phyloP scores from a whole-genome alignment of 2,888 invertebrate species.

The Mactromeris polynyma region DNA sequence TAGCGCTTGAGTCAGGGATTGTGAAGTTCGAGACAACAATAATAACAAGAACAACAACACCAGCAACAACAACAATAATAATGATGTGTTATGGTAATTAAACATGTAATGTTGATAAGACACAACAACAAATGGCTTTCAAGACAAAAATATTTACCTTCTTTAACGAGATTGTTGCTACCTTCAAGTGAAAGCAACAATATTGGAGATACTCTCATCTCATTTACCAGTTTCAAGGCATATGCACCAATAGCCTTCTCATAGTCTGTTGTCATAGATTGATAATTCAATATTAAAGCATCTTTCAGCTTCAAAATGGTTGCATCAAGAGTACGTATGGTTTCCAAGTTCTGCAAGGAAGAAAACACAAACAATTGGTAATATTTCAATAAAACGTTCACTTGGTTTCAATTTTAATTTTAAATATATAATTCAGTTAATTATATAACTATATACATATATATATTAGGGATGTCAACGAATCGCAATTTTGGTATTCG shows the following conservation, averaged over 20 bases:
- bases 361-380: neutral
- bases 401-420: neutral
- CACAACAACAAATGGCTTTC: too few relatives aligned
- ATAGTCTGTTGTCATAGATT: constrained; percentile 70
- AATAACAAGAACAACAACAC: too few relatives aligned
- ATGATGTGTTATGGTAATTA: too few relatives aligned
- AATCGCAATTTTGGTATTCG: too few relatives aligned
- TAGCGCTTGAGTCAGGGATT: too few relatives aligned
- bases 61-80: too few relatives aligned
- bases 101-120: too few relatives aligned
- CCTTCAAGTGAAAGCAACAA: constrained; percentile 67
- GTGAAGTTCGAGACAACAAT: too few relatives aligned
- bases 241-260: constrained; percentile 80
- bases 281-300: neutral
- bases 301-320: constrained; percentile 13
- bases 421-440: too few relatives aligned
- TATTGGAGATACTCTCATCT: constrained; percentile 6
- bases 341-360: neutral
- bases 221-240: constrained; percentile 78
- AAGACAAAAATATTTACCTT: too few relatives aligned
- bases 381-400: neutral
- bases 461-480: too few relatives aligned
- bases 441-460: too few relatives aligned
- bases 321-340: neutral
- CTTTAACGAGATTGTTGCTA: constrained; percentile 64